A percentile compares a stretch with the other conserved stretches of the same genome.
These are phyloP conservation scores for Gryllus longicercus DNA, from an alignment of 2,888 invertebrate genomes.

Conservation along the genomic window DNA sequence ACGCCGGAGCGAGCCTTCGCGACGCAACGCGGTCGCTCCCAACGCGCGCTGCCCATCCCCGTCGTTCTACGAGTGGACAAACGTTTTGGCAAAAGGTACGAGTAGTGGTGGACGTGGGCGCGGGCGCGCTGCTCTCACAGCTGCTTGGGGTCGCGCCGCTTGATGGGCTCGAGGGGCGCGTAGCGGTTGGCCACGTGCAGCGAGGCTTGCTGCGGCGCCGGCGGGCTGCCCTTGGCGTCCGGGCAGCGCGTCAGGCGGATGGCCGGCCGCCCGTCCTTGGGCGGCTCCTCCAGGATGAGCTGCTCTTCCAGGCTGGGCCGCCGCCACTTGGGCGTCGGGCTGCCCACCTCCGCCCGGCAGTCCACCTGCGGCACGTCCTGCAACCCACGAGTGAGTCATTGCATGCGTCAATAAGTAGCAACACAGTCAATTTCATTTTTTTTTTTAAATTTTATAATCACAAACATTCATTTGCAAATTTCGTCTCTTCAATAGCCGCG, in stretches of 20 bases:
- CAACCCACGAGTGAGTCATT: neutral
- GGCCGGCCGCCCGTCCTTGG: constrained; percentile 37
- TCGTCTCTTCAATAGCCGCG: too few species aligned
- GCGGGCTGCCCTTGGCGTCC: constrained; percentile 20
- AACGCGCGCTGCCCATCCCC: neutral
- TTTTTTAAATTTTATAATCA: too few species aligned
- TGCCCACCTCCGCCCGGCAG: constrained; percentile 36
- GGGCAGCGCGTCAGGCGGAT: constrained; percentile 36
- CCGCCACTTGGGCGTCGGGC: constrained; percentile 38
- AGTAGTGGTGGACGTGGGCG: neutral
- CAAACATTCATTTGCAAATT: too few species aligned
- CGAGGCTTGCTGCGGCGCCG: constrained; percentile 18
- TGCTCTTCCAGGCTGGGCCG: constrained; percentile 36
- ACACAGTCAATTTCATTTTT: too few species aligned
- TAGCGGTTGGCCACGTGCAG: constrained; percentile 34
- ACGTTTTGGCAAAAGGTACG: too few species aligned
- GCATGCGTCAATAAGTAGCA: too few species aligned
- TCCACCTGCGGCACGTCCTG: constrained; percentile 30
- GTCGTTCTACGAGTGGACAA: neutral
- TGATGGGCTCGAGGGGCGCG: constrained; percentile 37
- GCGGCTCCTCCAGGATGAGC: constrained; percentile 34
- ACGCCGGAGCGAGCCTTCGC: neutral
- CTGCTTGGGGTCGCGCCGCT: constrained; percentile 30
- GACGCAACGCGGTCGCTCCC: neutral
- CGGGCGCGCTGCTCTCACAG: neutral